Evolutionary conservation across 2,888 invertebrate genomes (phyloP), one percentile per base, ranked within the genome.

Genomic region (Lasioglossum villosulum): DNA sequence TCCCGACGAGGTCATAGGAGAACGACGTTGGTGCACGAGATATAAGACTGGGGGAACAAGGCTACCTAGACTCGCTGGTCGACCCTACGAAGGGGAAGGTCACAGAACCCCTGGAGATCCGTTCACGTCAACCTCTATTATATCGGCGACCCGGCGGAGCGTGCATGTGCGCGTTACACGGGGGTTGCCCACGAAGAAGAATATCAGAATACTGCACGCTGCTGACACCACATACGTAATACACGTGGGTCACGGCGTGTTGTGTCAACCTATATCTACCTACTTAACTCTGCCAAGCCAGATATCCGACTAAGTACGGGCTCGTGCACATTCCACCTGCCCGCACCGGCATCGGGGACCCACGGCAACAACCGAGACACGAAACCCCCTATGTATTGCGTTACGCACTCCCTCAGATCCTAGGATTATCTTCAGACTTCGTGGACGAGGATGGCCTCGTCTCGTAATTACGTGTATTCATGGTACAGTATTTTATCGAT

Each of bases 31-130:
- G 70, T 72, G 78, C 70, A 83, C 81, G 70, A 56, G 86, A 83
- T 83, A 82, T 34, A 85, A 83, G 78, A 72, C 72, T 56, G n/a
- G 71, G 68, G 59, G 78, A 87, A 84, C 89, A 83, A 78, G 82
- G 77, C 82, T 80, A 77, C 39, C 79, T 73, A 59, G 76, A 74
- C 75, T 79, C 78, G 86, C 78, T 82, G 73, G 82, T 34, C 80
- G 90, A 90, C 91, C 90, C 82, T 81, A 73, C 83, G 84, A 91
- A 89, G 91, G 90, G 90, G 90, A 91, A 90, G 90, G 90, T 91
- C 90, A 90, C 88, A 91, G 90, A 91, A 91, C 91, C 93, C 93
- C 92, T 78, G 92, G 90, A 84, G 93, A 91, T 93, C 80, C 80
- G 90, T 86, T 86, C 88, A 59, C 87, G 88, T 89, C 89, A 83